Conservation (phyloP, 2,113 vertebrate species). For the Myotis lucifugus region DNA sequence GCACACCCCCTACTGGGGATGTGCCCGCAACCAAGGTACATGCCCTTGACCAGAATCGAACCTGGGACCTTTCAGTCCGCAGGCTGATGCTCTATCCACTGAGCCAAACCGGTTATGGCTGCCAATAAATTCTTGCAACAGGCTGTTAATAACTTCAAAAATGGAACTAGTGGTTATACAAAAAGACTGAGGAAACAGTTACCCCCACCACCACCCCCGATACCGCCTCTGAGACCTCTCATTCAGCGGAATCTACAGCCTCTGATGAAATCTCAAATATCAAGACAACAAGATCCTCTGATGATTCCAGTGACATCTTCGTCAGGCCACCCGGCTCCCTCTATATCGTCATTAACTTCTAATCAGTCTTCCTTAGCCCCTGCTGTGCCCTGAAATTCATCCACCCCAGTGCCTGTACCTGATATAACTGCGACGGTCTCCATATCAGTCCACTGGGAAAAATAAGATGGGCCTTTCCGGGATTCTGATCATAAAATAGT, state of each 20-base stretch:
- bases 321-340: slow-evolving; percentile 81
- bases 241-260: slow-evolving; percentile 82
- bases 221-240: slow-evolving; percentile 76
- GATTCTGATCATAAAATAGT: slow-evolving; percentile 82
- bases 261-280: slow-evolving; percentile 58
- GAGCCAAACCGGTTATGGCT: too few species aligned
- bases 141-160: slow-evolving; percentile 98
- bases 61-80: too few species aligned
- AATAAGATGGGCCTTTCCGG: slow-evolving; percentile 86
- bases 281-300: slow-evolving; percentile 92
- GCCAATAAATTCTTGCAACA: slow-evolving; percentile 97
- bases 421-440: slow-evolving; percentile 83
- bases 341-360: slow-evolving; percentile 77
- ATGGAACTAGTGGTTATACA: slow-evolving; percentile 88
- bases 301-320: slow-evolving; percentile 83
- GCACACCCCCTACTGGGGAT: too few species aligned
- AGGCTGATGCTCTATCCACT: too few species aligned
- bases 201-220: slow-evolving; percentile 75
- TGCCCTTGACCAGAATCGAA: too few species aligned
- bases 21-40: too few species aligned
- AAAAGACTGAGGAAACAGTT: slow-evolving; percentile 87
- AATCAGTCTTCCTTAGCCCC: slow-evolving; percentile 75
- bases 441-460: slow-evolving; percentile 86
- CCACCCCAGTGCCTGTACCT: slow-evolving; percentile 76
- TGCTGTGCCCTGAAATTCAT: slow-evolving; percentile 75